Base-by-base conservation (phyloP, 1,140 invertebrate species). In the Drosophila ananassae region DNA sequence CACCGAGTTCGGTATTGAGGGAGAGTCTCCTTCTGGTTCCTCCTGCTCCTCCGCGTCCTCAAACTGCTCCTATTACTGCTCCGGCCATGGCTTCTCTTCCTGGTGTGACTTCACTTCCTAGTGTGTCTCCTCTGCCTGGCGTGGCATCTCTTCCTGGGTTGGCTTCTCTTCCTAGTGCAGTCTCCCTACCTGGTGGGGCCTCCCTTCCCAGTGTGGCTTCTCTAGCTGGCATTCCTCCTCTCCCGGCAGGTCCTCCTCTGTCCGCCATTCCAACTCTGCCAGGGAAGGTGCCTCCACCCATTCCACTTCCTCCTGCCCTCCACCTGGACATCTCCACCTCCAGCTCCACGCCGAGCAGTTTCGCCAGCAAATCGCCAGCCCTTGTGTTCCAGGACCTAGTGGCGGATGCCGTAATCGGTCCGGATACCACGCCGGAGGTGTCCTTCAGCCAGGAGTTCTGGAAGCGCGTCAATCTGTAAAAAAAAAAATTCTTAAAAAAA, bases 371-470 rank as follows among this genome's bases (percentile, higher is more conserved):
- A 17, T 39, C 63, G 3, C 2, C 32, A 2, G 41, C 17, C 1
- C 46, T 50, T 2, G 41, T 53, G 2, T 83, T 53, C 10, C 34
- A 28, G 5, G 48, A 63, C 24, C 25, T 77, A 37, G 25, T 67
- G 12, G 32, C 12, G n/a, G 32, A 46, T 13, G 54, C 44, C 0
- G 30, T 68, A 1, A 37, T 44, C 1, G 32, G 21, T 21, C 24
- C 4, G 4, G 25, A 53, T 2, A 39, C 55, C 24, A 78, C 69
- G 21, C 39, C 73, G 17, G 13, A 76, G 3, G 5, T 60, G 2
- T 67, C 74, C 3, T 63, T 48, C 9, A 85, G 81, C 28, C 60
- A 63, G 10, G 73, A 73, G 7, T 85, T 85, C 54, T 85, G 81
- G 81, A 53, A 58, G 10, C 81, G 81, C 12, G 54, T 84, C 62